phyloP scores from a whole-genome alignment of 1,140 invertebrate genomes.

The Cydia pomonella region DNA sequence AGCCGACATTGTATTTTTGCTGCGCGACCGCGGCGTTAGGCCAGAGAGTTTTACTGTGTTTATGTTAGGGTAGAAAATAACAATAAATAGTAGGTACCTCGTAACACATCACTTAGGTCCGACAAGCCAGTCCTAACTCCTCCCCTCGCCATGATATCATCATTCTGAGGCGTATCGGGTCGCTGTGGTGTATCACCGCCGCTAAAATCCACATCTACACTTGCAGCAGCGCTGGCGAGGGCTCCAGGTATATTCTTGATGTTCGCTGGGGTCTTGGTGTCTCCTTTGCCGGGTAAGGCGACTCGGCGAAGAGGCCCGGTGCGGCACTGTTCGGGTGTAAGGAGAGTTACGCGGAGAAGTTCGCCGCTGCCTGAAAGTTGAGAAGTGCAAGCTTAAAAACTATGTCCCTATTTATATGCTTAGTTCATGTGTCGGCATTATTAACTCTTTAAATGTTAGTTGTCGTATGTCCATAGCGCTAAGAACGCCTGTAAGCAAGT shows the following conservation, averaged over 20 bases:
- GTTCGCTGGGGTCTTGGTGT: constrained; percentile 72
- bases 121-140: constrained; percentile 83
- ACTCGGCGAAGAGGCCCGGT: constrained; percentile 75
- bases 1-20: not conserved
- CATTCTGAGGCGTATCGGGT: constrained; percentile 92
- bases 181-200: constrained; percentile 86
- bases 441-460: too few relatives aligned
- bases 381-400: not conserved
- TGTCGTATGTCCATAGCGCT: too few relatives aligned
- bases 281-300: constrained; percentile 77
- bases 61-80: not conserved
- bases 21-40: too few relatives aligned
- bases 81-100: constrained; percentile 80
- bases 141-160: constrained; percentile 85
- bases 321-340: constrained; percentile 86
- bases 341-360: constrained; percentile 82
- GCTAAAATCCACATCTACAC: constrained; percentile 95
- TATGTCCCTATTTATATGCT: too few relatives aligned
- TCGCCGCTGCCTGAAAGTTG: constrained; percentile 79
- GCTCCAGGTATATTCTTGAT: constrained; percentile 80
- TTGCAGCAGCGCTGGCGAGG: constrained; percentile 90
- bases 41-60: not conserved
- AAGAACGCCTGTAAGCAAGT: too few relatives aligned
- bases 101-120: constrained; percentile 89
- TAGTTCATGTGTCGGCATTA: too few relatives aligned